Base-by-base conservation (phyloP, 2,888 invertebrate species). In the Exephanes ischioxanthus region DNA sequence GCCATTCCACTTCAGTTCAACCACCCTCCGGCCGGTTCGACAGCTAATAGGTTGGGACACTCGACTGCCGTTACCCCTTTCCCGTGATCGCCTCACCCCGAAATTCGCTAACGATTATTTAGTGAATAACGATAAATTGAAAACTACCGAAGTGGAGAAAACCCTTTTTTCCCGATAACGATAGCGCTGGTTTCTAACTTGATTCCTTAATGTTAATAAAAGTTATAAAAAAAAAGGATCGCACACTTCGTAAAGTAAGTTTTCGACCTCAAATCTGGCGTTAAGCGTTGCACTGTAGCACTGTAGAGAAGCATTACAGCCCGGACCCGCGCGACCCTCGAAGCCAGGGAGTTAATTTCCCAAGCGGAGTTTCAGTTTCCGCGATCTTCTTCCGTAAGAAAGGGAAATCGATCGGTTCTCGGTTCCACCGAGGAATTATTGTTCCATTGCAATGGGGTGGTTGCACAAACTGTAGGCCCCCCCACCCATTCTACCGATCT, bases 371-470 rank as follows among this genome's bases (percentile, higher is more conserved):
- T 80, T 71, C 48, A 80, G 55, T 68, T 70, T 51, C 37, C 26
- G n/a, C 19, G 58, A 63, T 79, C 68, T 45, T 80, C 51, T 48
- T 37, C 37, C 37, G n/a, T 41, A 51, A 22, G 37, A 61, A 73
- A 22, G 68, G 41, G 37, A 37, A 68, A 84, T 19, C 72, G 80
- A 78, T 78, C 72, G 81, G 78, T 78, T 84, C 68, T 67, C 81
- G 16, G 77, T 77, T 68, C 5, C 77, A 37, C 58, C 55, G 48
- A 80, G 53, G 70, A 81, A 73, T 84, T 81, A 84, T 84, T 78
- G 81, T 81, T 84, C 48, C 37, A 55, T 63, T 26, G 26, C 53
- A 51, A 14, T 41, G 41, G 9, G 33, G 22, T 58, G 19, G 45
- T 61, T 33, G 61, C 14, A 26, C 53, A 26, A 66, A 51, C 58